These are phyloP conservation scores for Anthopleura sola DNA, from an alignment of 64 coral and sea anemone species.

Conservation along the genomic window DNA sequence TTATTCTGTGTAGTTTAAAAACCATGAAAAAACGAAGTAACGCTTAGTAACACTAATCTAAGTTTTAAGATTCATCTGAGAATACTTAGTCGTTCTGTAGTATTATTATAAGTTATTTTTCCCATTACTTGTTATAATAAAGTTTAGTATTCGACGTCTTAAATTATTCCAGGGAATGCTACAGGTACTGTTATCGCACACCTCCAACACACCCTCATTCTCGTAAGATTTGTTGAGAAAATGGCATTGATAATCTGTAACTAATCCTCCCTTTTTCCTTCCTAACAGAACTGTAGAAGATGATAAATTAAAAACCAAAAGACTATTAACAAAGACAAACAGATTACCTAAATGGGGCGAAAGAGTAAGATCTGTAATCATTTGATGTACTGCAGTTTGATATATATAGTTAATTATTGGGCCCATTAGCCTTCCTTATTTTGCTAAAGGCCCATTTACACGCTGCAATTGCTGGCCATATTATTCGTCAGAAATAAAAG, in stretches of 20 bases:
- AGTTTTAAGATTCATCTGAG: neutral
- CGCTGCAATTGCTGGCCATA: too few species aligned
- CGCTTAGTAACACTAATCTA: neutral
- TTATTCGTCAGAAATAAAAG: too few species aligned
- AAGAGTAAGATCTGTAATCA: conserved; percentile 51
- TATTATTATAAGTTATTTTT: neutral
- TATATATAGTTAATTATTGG: too few species aligned
- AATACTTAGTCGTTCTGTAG: neutral
- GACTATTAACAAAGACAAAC: conserved; percentile 91
- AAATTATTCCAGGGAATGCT: too few species aligned
- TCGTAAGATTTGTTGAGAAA: too few species aligned
- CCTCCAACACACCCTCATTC: too few species aligned
- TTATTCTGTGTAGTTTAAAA: neutral
- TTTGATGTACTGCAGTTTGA: neutral
- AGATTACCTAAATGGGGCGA: conserved; percentile 94
- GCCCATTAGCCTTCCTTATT: too few species aligned
- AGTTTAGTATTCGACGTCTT: neutral
- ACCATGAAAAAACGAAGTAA: neutral
- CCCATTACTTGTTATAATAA: neutral
- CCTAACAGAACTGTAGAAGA: conserved; percentile 67
- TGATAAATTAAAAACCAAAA: conserved; percentile 84
- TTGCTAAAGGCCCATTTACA: too few species aligned
- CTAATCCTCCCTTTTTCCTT: conserved; percentile 3
- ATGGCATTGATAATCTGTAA: neutral
- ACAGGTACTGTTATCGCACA: too few species aligned